Conservation (phyloP, 2,113 vertebrate genomes). For the Pygoscelis antarcticus region DNA sequence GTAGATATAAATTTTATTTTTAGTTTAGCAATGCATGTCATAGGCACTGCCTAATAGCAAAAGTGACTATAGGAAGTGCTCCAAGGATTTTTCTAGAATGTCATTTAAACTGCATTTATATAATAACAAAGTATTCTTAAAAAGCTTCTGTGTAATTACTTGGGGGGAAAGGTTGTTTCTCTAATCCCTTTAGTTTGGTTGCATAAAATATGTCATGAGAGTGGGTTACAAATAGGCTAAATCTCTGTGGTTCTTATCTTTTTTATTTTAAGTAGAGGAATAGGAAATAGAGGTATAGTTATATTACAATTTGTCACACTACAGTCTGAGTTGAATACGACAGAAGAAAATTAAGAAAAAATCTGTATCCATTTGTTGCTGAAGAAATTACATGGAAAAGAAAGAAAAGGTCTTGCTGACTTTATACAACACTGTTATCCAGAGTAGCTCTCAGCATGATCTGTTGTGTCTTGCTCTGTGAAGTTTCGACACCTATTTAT, state of each 20-base stretch:
- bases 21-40: not conserved
- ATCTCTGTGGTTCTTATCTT: not conserved
- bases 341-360: not conserved
- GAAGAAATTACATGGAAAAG: not conserved
- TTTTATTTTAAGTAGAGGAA: not conserved
- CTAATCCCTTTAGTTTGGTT: not conserved
- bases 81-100: not conserved
- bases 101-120: not conserved
- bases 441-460: not conserved
- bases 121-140: not conserved
- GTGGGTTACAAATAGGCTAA: not conserved
- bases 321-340: not conserved
- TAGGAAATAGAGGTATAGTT: not conserved
- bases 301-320: not conserved
- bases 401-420: not conserved
- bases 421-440: not conserved
- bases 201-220: not conserved
- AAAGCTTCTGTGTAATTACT: not conserved
- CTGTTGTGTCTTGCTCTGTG: not conserved
- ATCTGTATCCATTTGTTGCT: not conserved
- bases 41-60: not conserved
- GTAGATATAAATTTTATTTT: not conserved
- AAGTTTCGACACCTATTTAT: not conserved
- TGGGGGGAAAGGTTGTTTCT: conserved; percentile 1
- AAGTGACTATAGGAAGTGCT: not conserved